Conservation (phyloP, 2,797 vertebrate species). For the Fundulus diaphanus region DNA sequence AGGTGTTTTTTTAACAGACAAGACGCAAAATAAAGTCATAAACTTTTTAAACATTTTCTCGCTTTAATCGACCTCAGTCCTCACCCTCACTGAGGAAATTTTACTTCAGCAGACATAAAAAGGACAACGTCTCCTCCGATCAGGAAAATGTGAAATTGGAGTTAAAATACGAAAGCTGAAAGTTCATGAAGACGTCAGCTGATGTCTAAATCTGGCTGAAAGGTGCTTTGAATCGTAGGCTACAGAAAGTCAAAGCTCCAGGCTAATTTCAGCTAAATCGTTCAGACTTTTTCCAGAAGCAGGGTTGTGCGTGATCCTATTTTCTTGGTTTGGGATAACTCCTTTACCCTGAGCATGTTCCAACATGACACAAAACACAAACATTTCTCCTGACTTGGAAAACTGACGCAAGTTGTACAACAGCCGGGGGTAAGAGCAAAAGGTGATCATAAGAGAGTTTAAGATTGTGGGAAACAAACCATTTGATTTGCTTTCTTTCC, state of each 20-base stretch:
- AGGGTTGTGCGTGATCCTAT: background rate
- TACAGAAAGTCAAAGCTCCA: background rate
- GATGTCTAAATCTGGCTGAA: background rate
- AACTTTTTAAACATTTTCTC: background rate
- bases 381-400: background rate
- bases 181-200: background rate
- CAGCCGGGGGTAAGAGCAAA: slow-evolving; percentile 60
- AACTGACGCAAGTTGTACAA: slow-evolving; percentile 48
- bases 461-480: slow-evolving; percentile 9
- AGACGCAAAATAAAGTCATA: too few species aligned
- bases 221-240: background rate
- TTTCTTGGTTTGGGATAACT: background rate
- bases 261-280: background rate
- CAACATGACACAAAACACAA: background rate
- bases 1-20: too few species aligned
- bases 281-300: background rate
- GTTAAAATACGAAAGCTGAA: background rate
- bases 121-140: too few species aligned
- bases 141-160: too few species aligned
- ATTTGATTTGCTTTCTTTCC: too few species aligned
- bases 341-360: background rate
- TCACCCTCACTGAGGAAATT: too few species aligned
- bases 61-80: background rate
- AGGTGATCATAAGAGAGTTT: slow-evolving; percentile 63
- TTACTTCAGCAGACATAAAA: too few species aligned